These are phyloP conservation scores for Oligia fasciuncula DNA, from an alignment of 2,888 invertebrate species.

Conservation along the genomic window DNA sequence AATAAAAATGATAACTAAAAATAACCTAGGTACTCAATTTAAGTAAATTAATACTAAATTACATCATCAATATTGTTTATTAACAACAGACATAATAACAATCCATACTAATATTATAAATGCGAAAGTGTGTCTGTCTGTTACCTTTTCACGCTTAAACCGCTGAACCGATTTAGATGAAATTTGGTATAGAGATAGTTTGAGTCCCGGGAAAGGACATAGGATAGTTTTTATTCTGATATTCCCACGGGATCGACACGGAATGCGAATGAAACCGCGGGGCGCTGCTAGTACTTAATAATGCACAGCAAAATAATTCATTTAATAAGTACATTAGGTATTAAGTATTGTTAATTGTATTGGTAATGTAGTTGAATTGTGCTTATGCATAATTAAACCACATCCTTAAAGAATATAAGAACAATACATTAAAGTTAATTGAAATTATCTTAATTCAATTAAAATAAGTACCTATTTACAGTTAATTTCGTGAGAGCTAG, in stretches of 20 bases:
- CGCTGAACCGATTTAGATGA: too few relatives aligned
- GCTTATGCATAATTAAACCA: slow-evolving; percentile 5
- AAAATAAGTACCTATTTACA: background rate
- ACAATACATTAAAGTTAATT: slow-evolving; percentile 16
- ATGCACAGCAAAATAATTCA: too few relatives aligned
- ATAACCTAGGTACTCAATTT: background rate
- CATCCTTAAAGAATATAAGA: background rate
- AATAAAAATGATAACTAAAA: background rate
- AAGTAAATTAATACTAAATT: background rate
- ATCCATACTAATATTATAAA: background rate
- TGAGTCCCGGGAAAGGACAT: too few relatives aligned
- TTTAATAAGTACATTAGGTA: too few relatives aligned
- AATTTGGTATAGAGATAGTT: too few relatives aligned
- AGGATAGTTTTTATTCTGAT: too few relatives aligned
- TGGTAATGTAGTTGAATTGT: too few relatives aligned
- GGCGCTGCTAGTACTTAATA: background rate
- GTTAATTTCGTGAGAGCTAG: background rate
- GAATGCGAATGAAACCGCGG: too few relatives aligned
- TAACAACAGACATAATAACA: background rate
- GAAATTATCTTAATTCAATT: slow-evolving; percentile 28
- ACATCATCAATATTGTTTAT: background rate
- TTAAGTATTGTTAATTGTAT: too few relatives aligned
- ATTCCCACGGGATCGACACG: too few relatives aligned
- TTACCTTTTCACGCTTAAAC: too few relatives aligned
- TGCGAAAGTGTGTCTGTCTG: too few relatives aligned